These are phyloP conservation scores for Indri indri DNA, from an alignment of 2,113 vertebrate genomes.

Conservation along the genomic window DNA sequence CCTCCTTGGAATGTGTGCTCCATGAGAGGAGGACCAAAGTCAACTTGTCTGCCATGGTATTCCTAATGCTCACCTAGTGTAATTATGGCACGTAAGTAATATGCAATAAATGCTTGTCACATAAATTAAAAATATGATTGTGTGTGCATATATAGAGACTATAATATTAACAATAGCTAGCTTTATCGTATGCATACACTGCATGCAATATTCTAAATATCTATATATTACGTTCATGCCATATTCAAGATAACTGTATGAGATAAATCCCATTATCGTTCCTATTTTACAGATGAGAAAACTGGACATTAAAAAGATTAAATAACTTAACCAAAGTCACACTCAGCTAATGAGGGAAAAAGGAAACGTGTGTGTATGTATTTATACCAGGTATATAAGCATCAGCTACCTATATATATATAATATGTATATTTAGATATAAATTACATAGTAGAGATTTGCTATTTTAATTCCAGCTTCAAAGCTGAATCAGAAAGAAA, in stretches of 20 bases:
- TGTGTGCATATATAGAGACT: background rate
- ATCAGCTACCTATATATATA: background rate
- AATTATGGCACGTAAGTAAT: background rate
- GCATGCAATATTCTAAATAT: background rate
- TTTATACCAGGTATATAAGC: background rate
- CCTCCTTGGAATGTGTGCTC: background rate
- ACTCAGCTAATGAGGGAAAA: background rate
- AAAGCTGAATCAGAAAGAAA: background rate
- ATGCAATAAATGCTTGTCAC: background rate
- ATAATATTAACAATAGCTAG: background rate
- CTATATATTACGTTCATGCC: background rate
- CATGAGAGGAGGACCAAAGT: background rate
- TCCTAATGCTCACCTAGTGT: background rate
- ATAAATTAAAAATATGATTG: background rate
- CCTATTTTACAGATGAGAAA: background rate
- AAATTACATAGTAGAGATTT: background rate
- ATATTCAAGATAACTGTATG: background rate
- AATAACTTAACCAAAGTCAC: slow-evolving; percentile 3
- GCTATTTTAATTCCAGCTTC: background rate
- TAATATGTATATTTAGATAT: background rate
- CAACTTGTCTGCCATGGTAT: background rate
- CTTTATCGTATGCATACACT: background rate
- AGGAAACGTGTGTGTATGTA: background rate
- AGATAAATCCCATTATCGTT: background rate
- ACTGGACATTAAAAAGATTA: background rate